phyloP scores from a whole-genome alignment of 2,888 invertebrate genomes.

The Aplocera efformata region DNA sequence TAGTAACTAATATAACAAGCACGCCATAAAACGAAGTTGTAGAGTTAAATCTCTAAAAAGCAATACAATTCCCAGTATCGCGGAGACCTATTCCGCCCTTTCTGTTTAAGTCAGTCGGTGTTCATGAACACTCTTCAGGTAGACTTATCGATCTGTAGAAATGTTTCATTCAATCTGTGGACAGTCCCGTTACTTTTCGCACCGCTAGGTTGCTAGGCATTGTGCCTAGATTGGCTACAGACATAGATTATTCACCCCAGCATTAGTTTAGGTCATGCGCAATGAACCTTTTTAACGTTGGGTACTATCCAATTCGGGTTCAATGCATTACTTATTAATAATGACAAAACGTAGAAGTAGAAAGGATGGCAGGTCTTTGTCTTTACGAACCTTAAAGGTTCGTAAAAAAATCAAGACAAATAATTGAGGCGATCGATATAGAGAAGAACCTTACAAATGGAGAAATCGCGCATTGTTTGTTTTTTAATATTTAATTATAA shows the following conservation, averaged over 20 bases:
- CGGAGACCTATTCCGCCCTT: background rate
- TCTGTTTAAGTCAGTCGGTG: too few species aligned
- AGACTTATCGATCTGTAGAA: slow-evolving; percentile 14
- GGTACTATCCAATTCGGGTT: slow-evolving; percentile 38
- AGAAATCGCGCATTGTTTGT: too few species aligned
- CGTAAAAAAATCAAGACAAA: too few species aligned
- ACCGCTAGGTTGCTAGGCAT: slow-evolving; percentile 34
- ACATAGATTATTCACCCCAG: slow-evolving; percentile 50
- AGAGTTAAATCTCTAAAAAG: slow-evolving; percentile 6
- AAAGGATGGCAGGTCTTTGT: too few species aligned
- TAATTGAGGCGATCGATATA: too few species aligned
- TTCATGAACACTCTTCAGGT: slow-evolving; percentile 1
- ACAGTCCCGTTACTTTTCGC: slow-evolving; percentile 39
- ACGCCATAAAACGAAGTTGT: too few species aligned
- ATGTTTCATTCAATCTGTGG: slow-evolving; percentile 35
- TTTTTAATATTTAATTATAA: too few species aligned
- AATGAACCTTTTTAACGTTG: slow-evolving; percentile 46
- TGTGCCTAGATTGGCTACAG: slow-evolving; percentile 16
- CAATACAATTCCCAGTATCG: background rate
- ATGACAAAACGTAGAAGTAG: too few species aligned
- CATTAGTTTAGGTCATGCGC: slow-evolving; percentile 50
- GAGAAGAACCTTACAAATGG: too few species aligned
- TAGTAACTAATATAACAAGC: too few species aligned
- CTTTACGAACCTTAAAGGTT: too few species aligned
- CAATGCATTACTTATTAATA: too few species aligned